These are phyloP conservation scores for Apis laboriosa DNA, from an alignment of 1,140 invertebrate genomes.

Conservation along the genomic window DNA sequence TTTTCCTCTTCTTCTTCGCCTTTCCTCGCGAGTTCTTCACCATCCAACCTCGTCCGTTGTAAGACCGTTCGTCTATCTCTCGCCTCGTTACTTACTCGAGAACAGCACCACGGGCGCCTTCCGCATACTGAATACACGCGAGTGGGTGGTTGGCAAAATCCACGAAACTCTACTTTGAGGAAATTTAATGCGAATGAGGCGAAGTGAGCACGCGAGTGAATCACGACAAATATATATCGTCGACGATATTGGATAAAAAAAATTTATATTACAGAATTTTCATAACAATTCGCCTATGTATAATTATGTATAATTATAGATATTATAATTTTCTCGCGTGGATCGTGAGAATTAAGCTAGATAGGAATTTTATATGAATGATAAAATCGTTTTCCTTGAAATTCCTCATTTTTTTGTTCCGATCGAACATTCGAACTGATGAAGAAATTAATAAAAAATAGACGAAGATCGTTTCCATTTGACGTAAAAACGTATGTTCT, in stretches of 20 bases:
- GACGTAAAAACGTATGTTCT: not conserved
- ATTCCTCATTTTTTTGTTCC: not conserved
- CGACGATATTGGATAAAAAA: too few relatives aligned
- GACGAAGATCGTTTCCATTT: not conserved
- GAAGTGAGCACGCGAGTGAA: not conserved
- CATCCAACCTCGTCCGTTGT: not conserved
- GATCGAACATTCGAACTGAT: not conserved
- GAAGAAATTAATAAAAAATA: not conserved
- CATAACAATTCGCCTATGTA: not conserved
- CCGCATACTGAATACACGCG: conserved; percentile 29
- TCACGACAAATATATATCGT: not conserved
- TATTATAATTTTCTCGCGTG: not conserved
- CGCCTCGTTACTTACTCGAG: conserved; percentile 28
- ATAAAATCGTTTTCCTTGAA: not conserved
- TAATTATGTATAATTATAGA: not conserved
- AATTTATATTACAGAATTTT: not conserved
- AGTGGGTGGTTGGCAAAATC: not conserved
- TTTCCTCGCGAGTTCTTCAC: not conserved
- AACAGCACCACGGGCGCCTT: conserved; percentile 23
- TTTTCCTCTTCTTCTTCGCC: not conserved
- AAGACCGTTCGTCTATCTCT: conserved; percentile 25
- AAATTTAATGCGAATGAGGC: not conserved
- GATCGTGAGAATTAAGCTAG: not conserved
- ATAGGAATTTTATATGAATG: not conserved
- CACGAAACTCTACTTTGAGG: not conserved